Percentiles rank a stretch among this genome's conserved stretches.
Evolutionary conservation across 1,140 invertebrate species (phyloP).

Genomic region (Aporrectodea caliginosa): DNA sequence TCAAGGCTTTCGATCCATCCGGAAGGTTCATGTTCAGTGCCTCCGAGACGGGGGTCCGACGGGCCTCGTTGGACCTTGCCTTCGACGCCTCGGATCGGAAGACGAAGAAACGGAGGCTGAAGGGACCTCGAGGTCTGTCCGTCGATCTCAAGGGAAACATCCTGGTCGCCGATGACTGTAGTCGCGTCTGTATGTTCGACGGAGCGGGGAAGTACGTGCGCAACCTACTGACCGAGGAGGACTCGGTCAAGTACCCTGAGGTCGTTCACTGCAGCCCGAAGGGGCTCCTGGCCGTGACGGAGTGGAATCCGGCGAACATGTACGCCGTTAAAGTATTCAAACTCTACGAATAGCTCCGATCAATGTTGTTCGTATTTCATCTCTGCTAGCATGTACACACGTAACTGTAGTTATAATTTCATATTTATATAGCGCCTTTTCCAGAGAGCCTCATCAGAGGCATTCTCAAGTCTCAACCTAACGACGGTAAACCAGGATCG

Average conservation of each 20-base stretch:
- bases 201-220: slow-evolving; percentile 9
- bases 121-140: slow-evolving; percentile 20
- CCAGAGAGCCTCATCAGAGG: too few species aligned
- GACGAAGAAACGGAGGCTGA: not conserved
- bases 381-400: too few species aligned
- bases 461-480: too few species aligned
- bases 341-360: slow-evolving; percentile 15
- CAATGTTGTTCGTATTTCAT: too few species aligned
- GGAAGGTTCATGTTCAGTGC: slow-evolving; percentile 12
- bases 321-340: slow-evolving; percentile 27
- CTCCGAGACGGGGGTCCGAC: not conserved
- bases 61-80: not conserved
- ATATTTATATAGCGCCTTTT: too few species aligned
- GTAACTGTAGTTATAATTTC: too few species aligned
- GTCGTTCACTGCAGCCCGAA: not conserved
- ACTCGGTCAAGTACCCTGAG: slow-evolving; percentile 16
- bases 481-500: too few species aligned
- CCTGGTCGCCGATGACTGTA: slow-evolving; percentile 28
- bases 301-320: slow-evolving; percentile 28
- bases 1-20: slow-evolving; percentile 24
- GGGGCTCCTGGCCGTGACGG: slow-evolving; percentile 19
- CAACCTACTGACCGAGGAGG: slow-evolving; percentile 21
- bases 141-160: slow-evolving; percentile 23
- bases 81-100: not conserved
- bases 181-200: slow-evolving; percentile 20